phyloP scores from a whole-genome alignment of 2,113 vertebrate species.

The Planiliza haematocheilus region DNA sequence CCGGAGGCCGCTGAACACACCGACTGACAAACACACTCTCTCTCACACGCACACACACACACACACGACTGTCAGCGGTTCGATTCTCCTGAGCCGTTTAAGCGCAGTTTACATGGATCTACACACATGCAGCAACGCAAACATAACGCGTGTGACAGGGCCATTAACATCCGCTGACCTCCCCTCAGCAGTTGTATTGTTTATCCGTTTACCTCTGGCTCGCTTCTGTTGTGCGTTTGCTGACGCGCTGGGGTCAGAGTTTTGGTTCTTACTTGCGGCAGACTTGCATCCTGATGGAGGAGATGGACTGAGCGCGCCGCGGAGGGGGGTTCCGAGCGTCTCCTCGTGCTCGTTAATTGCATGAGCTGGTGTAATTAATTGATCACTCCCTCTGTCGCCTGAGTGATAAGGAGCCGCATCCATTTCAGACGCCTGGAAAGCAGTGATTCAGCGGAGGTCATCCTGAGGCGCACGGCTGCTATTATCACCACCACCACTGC shows the following conservation, averaged over 20 bases:
- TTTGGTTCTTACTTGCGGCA: not conserved
- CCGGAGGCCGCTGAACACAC: slow-evolving; percentile 41
- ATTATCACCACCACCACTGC: slow-evolving; percentile 35
- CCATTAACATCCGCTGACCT: too few species aligned
- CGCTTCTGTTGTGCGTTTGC: too few species aligned
- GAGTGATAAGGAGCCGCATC: slow-evolving; percentile 70
- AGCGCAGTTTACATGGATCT: not conserved
- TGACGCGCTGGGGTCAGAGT: too few species aligned
- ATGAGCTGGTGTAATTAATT: slow-evolving; percentile 73
- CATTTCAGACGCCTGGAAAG: slow-evolving; percentile 57
- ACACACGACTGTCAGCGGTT: not conserved
- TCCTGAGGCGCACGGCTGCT: slow-evolving; percentile 35
- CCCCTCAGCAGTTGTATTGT: not conserved
- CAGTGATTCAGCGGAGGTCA: slow-evolving; percentile 64
- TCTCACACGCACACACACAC: not conserved
- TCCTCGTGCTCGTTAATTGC: slow-evolving; percentile 75
- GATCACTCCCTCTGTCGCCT: slow-evolving; percentile 66
- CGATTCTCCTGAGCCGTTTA: not conserved
- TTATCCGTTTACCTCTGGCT: not conserved
- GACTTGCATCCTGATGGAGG: not conserved
- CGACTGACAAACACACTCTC: not conserved
- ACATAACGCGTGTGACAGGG: not conserved
- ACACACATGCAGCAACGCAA: not conserved
- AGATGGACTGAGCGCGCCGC: not conserved
- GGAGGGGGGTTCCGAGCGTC: not conserved